phyloP scores from a whole-genome alignment of 2,797 vertebrate species.

The Phoeniculus purpureus region DNA sequence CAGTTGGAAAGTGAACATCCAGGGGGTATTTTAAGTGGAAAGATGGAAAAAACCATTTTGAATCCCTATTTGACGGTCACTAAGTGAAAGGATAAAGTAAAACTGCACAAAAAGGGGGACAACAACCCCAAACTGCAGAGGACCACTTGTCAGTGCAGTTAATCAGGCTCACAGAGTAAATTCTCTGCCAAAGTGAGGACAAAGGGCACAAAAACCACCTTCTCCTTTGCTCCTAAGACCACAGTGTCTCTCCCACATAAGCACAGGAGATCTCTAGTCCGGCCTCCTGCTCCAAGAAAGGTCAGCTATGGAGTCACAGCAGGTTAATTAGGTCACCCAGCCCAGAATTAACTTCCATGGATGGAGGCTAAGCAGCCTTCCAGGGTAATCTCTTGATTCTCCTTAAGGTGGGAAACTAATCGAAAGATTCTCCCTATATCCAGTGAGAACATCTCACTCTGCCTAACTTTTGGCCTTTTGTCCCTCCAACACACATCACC shows the following conservation, averaged over 20 bases:
- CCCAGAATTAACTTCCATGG: not conserved
- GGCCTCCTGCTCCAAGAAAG: not conserved
- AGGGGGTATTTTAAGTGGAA: not conserved
- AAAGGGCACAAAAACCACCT: not conserved
- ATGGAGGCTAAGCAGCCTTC: not conserved
- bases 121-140: not conserved
- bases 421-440: not conserved
- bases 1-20: not conserved
- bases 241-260: not conserved
- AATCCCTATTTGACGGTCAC: not conserved
- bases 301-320: not conserved
- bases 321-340: not conserved
- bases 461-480: not conserved
- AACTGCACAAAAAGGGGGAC: not conserved
- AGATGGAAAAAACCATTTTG: not conserved
- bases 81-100: not conserved
- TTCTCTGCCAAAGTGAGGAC: not conserved
- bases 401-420: not conserved
- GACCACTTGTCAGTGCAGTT: not conserved
- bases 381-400: not conserved
- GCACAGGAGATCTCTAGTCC: not conserved
- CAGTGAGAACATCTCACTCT: not conserved
- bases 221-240: not conserved
- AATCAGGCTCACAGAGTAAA: not conserved
- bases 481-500: not conserved